These are phyloP conservation scores for Syndactyla subalaris DNA, from an alignment of 2,797 vertebrate species.

Conservation along the genomic window DNA sequence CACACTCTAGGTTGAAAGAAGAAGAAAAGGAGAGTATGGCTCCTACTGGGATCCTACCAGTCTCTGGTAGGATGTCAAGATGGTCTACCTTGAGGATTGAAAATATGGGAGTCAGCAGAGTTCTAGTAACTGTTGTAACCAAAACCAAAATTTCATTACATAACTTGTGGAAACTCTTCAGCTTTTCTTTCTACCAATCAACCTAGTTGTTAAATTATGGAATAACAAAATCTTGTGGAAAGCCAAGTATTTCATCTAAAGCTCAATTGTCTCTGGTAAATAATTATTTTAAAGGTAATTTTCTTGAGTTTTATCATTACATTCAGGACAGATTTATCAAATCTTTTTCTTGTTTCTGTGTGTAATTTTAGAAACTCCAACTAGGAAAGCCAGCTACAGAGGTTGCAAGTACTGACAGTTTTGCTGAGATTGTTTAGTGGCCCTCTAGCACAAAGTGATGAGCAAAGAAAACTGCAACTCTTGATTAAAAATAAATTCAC, in stretches of 20 bases:
- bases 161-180: not conserved
- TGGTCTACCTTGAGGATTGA: not conserved
- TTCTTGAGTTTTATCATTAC: conserved; percentile 26
- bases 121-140: not conserved
- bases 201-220: not conserved
- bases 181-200: not conserved
- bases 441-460: conserved; percentile 44
- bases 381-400: not conserved
- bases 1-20: not conserved
- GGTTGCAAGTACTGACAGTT: conserved; percentile 20
- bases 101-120: not conserved
- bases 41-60: not conserved
- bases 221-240: conserved; percentile 17
- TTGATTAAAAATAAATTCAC: conserved; percentile 49
- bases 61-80: not conserved
- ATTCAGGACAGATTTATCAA: conserved; percentile 45
- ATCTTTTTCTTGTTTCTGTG: not conserved
- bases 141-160: not conserved
- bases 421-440: conserved; percentile 41
- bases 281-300: not conserved
- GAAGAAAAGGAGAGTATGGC: not conserved
- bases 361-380: conserved; percentile 66
- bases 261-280: conserved; percentile 10
- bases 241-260: conserved; percentile 42
- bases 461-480: conserved; percentile 19